Base-by-base conservation (phyloP, 2,113 vertebrate species). In the Hystrix brachyura region DNA sequence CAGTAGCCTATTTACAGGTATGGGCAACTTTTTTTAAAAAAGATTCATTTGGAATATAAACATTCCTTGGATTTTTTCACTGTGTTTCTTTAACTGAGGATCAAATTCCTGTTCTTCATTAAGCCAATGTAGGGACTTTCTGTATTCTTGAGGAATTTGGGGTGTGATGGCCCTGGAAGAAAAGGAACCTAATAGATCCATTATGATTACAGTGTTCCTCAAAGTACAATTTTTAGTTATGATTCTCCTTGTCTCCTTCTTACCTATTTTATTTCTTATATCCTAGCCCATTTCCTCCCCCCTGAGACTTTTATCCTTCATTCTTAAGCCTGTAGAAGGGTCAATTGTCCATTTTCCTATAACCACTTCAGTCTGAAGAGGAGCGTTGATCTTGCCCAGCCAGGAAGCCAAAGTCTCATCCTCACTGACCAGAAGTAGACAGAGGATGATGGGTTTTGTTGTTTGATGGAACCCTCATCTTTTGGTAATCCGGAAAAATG, bases 251-350 rank as follows among this genome's bases (percentile, higher is more conserved):
- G 38, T 25, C 55, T 57, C 55, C 55, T 57, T 57, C 12, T 57
- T 46, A 46, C 6, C 38, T 74, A 1, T 46, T 46, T 13, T 74
- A 6, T 46, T 74, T 74, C 65, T 74, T 27, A 13, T 25, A 27
- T 74, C 38, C 21, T 43, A 46, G 1, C 11, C 0, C 0, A 1
- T 74, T 74, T 72, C 23, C n/a, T 19, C 19, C 2, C 10, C 4
- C 38, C 71, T 25, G 10, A 72, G n/a, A 43, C 71, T 72, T 72
- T 46, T 46, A 23, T 46, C 43, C 71, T 46, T 25, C 43, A 46
- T 38, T 12, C 21, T 74, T 10, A 27, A 46, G 71, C 5, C 9
- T 74, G 34, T 12, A 25, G 71, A 46, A 13, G 38, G 71, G 55
- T 15, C 55, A 57, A 57, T 11, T 11, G 9, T 23, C 19, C 21